Conservation (phyloP, 1,140 invertebrate genomes). For the Zaprionus inermis region DNA sequence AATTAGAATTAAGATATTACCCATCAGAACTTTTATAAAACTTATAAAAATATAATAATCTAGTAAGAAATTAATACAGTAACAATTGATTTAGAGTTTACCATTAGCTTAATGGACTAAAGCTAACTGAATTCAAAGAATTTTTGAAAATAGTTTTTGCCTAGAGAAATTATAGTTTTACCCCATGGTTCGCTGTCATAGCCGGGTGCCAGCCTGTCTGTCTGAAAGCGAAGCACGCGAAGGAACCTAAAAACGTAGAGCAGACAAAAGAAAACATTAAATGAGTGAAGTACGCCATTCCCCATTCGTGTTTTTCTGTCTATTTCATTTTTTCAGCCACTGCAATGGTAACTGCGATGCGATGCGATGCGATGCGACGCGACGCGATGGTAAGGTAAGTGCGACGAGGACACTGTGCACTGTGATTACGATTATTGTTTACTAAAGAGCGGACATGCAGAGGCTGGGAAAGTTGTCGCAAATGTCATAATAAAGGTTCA, state of each 20-base stretch:
- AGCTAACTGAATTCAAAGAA: too few species aligned
- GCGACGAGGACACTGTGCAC: constrained; percentile 10
- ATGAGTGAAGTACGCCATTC: constrained; percentile 48
- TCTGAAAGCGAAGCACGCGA: constrained; percentile 54
- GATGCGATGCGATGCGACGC: too few species aligned
- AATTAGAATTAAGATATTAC: too few species aligned
- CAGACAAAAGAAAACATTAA: constrained; percentile 31
- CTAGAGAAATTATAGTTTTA: background rate
- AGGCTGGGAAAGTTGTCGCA: constrained; percentile 41
- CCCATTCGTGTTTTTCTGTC: background rate
- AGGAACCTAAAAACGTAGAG: constrained; percentile 16
- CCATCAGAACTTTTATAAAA: too few species aligned
- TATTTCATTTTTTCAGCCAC: constrained; percentile 11
- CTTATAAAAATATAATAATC: too few species aligned
- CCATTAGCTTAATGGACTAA: too few species aligned
- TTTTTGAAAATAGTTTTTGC: background rate
- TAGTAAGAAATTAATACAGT: too few species aligned
- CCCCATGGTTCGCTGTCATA: background rate
- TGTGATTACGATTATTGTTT: constrained; percentile 81
- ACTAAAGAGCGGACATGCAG: constrained; percentile 36
- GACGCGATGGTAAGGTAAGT: background rate
- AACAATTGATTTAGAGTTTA: too few species aligned
- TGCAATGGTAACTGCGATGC: constrained; percentile 5
- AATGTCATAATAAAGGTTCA: constrained; percentile 76
- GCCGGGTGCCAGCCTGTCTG: constrained; percentile 15